Evolutionary conservation across 2,888 invertebrate species (phyloP).

Genomic region (Chrysina gloriosa): DNA sequence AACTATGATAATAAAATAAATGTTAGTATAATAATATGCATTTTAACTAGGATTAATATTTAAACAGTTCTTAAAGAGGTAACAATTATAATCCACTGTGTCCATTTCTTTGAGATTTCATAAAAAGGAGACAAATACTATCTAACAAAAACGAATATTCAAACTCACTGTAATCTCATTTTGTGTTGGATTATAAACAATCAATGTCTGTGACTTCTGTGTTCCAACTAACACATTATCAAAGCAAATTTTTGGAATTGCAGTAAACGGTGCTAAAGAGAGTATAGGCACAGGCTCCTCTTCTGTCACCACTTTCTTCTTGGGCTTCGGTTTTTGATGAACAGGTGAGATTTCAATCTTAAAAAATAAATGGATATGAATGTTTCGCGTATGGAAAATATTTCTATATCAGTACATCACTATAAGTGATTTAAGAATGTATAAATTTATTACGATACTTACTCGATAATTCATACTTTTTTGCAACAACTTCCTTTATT

Average conservation of each 20-base stretch:
- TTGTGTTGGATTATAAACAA: constrained; percentile 71
- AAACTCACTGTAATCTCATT: constrained; percentile 64
- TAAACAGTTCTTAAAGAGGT: too few species aligned
- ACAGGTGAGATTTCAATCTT: constrained; percentile 34
- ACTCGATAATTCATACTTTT: too few species aligned
- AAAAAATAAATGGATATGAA: background rate
- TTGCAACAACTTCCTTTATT: too few species aligned
- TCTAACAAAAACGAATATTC: constrained; percentile 47
- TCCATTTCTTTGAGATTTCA: too few species aligned
- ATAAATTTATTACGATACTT: too few species aligned
- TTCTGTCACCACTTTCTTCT: constrained; percentile 2
- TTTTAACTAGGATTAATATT: too few species aligned
- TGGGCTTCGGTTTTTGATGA: background rate
- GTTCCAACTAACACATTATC: constrained; percentile 73
- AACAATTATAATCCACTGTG: too few species aligned
- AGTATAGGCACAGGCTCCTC: constrained; percentile 67
- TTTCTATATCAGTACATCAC: background rate
- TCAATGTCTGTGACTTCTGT: constrained; percentile 67
- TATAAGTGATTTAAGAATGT: too few species aligned
- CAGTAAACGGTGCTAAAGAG: constrained; percentile 75
- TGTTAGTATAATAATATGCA: too few species aligned
- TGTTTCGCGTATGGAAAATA: background rate
- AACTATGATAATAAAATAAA: too few species aligned
- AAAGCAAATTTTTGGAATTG: constrained; percentile 75
- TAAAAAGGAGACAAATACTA: too few species aligned